Conservation (phyloP, 2,113 vertebrate species). For the Neofelis nebulosa region DNA sequence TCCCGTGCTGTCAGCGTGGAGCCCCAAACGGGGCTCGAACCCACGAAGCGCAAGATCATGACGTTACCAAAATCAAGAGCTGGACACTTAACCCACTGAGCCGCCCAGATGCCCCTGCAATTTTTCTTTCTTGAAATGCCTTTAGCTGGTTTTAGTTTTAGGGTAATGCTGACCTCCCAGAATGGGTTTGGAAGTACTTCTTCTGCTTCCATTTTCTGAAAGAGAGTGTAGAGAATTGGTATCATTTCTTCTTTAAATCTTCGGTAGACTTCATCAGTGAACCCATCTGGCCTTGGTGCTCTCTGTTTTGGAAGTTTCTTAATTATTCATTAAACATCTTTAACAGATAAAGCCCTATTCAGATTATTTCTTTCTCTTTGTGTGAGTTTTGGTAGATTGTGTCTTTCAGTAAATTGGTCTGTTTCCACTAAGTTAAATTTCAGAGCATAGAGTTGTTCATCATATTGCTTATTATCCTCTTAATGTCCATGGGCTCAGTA, state of each 20-base stretch:
- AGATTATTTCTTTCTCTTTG: neutral
- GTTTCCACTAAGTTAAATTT: neutral
- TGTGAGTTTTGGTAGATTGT: neutral
- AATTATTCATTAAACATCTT: neutral
- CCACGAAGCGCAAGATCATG: too few relatives aligned
- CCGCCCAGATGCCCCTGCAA: neutral
- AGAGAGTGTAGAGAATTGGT: neutral
- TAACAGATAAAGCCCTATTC: neutral
- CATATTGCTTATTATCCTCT: neutral
- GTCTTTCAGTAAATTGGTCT: neutral
- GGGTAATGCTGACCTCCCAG: neutral
- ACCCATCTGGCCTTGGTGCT: neutral
- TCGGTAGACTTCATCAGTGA: neutral
- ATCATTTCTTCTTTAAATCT: neutral
- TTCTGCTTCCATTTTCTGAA: neutral
- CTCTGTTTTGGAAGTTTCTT: neutral
- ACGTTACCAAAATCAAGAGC: too few relatives aligned
- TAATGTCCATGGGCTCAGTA: neutral
- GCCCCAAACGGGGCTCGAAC: too few relatives aligned
- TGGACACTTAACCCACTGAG: too few relatives aligned
- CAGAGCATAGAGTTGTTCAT: neutral
- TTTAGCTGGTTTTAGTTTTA: neutral
- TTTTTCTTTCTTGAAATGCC: neutral
- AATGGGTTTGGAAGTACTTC: neutral
- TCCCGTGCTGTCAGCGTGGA: too few relatives aligned